Evolutionary conservation across 2,797 vertebrate species (phyloP).

Genomic region (Lateolabrax maculatus): DNA sequence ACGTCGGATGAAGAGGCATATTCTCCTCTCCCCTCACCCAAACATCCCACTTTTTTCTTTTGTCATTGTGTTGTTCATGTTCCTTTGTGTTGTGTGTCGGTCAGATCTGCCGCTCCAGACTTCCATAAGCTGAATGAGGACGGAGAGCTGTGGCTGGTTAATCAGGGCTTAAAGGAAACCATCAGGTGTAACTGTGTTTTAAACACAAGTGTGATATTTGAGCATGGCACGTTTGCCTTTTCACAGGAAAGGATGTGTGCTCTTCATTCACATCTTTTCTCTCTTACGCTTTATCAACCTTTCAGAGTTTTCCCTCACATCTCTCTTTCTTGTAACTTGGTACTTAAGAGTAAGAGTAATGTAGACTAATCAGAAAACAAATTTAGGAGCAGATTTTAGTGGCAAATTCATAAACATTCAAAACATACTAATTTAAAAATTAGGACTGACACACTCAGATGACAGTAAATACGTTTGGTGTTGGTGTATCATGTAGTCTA

Average conservation of each 20-base stretch:
- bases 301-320: conserved; percentile 11
- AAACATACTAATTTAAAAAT: neutral
- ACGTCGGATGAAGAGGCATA: neutral
- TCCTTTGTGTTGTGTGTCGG: conserved; percentile 86
- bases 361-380: neutral
- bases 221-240: conserved; percentile 65
- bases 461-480: neutral
- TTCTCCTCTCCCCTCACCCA: conserved; percentile 14
- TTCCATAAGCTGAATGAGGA: conserved; percentile 98
- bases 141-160: conserved; percentile 99
- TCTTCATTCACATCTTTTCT: conserved; percentile 41
- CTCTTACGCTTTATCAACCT: neutral
- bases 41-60: conserved; percentile 71
- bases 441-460: neutral
- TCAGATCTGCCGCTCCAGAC: conserved; percentile 95
- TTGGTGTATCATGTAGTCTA: neutral
- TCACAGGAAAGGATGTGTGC: conserved; percentile 32
- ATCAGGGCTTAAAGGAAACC: conserved; percentile 99
- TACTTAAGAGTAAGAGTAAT: neutral
- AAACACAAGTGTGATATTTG: conserved; percentile 59
- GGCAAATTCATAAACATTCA: neutral
- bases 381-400: neutral
- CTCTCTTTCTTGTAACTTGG: neutral
- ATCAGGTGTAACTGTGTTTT: conserved; percentile 93
- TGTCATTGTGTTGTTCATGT: conserved; percentile 75